Evolutionary conservation across 2,888 invertebrate species (phyloP).

Genomic region (Hemaris fuciformis): DNA sequence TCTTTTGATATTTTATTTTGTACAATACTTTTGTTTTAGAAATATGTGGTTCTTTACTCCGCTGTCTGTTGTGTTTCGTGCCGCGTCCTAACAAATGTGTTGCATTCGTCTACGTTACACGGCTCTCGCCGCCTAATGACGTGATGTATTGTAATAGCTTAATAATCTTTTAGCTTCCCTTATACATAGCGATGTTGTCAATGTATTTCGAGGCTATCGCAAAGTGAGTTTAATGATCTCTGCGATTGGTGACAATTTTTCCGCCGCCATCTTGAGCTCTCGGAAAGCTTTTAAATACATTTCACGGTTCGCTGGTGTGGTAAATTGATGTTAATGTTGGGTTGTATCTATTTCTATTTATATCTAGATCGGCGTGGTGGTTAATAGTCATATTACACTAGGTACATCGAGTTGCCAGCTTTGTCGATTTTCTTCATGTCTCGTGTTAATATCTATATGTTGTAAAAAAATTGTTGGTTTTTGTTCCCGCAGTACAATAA

Average conservation of each 20-base stretch:
- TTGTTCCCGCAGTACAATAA: no score
- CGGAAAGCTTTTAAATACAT: slow-evolving; percentile 56
- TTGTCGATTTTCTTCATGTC: no score
- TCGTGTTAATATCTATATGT: no score
- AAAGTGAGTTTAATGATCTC: slow-evolving; percentile 48
- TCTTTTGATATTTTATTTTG: no score
- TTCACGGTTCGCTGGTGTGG: slow-evolving; percentile 32
- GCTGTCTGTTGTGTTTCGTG: slow-evolving; percentile 27
- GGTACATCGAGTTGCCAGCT: no score
- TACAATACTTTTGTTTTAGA: no score
- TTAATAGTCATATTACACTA: no score
- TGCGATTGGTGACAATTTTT: slow-evolving; percentile 37
- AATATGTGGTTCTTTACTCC: slow-evolving; percentile 15
- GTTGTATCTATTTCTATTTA: neutral
- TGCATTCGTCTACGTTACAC: slow-evolving; percentile 65
- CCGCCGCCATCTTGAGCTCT: slow-evolving; percentile 36
- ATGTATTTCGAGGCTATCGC: slow-evolving; percentile 26
- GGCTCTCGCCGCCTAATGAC: slow-evolving; percentile 61
- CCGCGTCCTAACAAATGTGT: slow-evolving; percentile 48
- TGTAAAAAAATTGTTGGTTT: no score
- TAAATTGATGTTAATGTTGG: slow-evolving; percentile 41
- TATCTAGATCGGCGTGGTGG: no score
- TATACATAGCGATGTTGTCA: slow-evolving; percentile 24
- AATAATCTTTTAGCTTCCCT: slow-evolving; percentile 49
- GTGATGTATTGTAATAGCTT: slow-evolving; percentile 70